Conservation (phyloP, 2,113 vertebrate genomes). For the Zingel zingel region DNA sequence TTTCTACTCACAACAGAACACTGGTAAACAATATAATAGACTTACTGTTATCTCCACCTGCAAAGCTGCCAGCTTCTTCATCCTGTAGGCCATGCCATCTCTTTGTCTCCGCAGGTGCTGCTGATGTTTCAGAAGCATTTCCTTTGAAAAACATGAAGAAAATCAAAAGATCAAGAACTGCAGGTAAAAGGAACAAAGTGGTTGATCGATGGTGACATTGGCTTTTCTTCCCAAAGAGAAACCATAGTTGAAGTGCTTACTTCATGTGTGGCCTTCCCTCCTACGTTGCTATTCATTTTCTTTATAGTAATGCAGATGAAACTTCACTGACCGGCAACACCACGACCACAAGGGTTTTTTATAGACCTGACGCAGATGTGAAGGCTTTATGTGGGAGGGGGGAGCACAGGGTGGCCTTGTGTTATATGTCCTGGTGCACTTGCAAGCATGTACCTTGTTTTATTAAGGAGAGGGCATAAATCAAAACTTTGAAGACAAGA, state of each 20-base stretch:
- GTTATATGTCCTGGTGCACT: slow-evolving; percentile 35
- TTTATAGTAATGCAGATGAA: neutral
- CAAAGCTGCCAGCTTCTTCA: slow-evolving; percentile 75
- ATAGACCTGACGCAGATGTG: slow-evolving; percentile 41
- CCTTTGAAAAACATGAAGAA: slow-evolving; percentile 44
- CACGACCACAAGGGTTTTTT: slow-evolving; percentile 42
- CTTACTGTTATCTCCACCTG: slow-evolving; percentile 72
- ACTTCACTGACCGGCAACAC: slow-evolving; percentile 8
- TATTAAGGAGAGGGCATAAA: slow-evolving; percentile 36
- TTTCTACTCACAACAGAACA: neutral
- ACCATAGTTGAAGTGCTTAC: slow-evolving; percentile 42
- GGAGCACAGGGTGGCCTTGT: slow-evolving; percentile 10
- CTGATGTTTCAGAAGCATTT: slow-evolving; percentile 60
- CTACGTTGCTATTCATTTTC: slow-evolving; percentile 12
- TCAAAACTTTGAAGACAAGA: slow-evolving; percentile 35
- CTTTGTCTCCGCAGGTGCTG: slow-evolving; percentile 68
- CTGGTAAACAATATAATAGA: neutral
- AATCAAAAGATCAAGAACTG: neutral
- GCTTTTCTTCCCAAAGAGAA: neutral
- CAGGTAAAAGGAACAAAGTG: neutral
- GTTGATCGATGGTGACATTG: neutral
- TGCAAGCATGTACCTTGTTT: slow-evolving; percentile 40
- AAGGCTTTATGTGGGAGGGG: slow-evolving; percentile 14
- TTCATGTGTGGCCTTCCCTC: slow-evolving; percentile 48
- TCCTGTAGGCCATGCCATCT: slow-evolving; percentile 66